Base-by-base conservation (phyloP, 2,113 vertebrate species). In the Recurvirostra avosetta region DNA sequence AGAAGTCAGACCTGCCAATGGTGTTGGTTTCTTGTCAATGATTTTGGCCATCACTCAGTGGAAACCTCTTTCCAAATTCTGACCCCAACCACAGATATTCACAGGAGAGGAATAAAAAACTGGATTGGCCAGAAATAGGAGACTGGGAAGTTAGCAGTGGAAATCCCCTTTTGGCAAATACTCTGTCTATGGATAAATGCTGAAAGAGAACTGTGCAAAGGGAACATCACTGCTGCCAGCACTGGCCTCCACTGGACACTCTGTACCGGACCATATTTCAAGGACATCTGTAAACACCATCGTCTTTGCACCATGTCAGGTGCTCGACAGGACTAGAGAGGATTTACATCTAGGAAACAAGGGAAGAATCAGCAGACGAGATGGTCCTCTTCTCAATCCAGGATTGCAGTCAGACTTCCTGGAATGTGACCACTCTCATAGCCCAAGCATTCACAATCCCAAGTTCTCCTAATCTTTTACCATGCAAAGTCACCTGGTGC, bases 151-250 rank as follows among this genome's bases (percentile, higher is more conserved):
- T 72, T 78, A 86, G 62, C 3, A 43, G 27, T 96, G 86, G 91
- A 96, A 96, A 97, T 86, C 86, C 92, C 92, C 92, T 92, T 92
- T 94, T 94, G 91, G 94, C 91, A 94, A 25, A 65, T 19, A 27
- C 25, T 52, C 43, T 9, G 3, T 74, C 22, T 94, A 49, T 89
- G 94, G 53, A 87, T 89, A 71, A 91, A 78, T 56, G 17, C 34
- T 91, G 88, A 86, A 84, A 30, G 56, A 91, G 66, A 68, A 81
- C n/a, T 92, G 73, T 67, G 73, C 92, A 92, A 95, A 91, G 66
- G 76, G 65, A 72, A 71, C 65, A 74, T 11, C 45, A 22, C 19
- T 73, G 20, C 16, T 94, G 96, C 95, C 95, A 96, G 49, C 72
- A 45, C 59, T 73, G 74, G 66, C 30, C 53, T 94, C 15, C 53